Conservation (phyloP, 92 coral and sea anemone genomes). For the Phenganax subtilis region DNA sequence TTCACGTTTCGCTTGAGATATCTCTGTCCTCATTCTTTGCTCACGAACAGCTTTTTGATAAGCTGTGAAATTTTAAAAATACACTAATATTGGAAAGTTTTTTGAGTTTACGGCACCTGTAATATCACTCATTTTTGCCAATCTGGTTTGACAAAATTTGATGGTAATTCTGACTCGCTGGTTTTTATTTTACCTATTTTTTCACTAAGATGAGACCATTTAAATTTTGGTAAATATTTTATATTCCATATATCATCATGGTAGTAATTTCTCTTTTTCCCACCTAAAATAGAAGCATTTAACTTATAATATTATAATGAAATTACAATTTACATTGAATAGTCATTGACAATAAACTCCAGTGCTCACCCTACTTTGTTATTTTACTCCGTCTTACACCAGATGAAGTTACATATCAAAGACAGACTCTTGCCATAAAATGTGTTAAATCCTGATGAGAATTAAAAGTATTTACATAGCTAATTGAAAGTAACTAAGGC, state of each 20-base stretch:
- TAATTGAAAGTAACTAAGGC: too few species aligned
- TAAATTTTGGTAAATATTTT: slow-evolving; percentile 80
- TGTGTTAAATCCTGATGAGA: not conserved
- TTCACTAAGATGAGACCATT: slow-evolving; percentile 92
- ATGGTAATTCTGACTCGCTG: not conserved
- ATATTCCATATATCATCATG: slow-evolving; percentile 99
- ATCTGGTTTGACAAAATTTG: too few species aligned
- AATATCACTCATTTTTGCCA: not conserved
- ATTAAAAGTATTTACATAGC: not conserved
- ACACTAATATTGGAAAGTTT: not conserved
- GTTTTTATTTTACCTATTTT: slow-evolving; percentile 60
- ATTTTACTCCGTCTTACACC: not conserved
- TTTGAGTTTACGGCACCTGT: not conserved
- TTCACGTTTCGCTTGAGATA: slow-evolving; percentile 92
- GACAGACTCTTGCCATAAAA: not conserved
- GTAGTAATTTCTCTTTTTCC: slow-evolving; percentile 83
- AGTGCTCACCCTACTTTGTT: too few species aligned
- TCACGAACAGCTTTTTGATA: slow-evolving; percentile 85
- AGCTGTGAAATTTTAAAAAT: slow-evolving; percentile 44
- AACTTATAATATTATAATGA: not conserved
- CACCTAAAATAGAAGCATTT: slow-evolving; percentile 51
- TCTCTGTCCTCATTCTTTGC: slow-evolving; percentile 91
- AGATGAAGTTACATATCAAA: not conserved
- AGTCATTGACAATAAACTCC: too few species aligned
- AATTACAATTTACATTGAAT: not conserved